phyloP scores from a whole-genome alignment of 2,888 invertebrate genomes.

The Glaucopsyche alexis region DNA sequence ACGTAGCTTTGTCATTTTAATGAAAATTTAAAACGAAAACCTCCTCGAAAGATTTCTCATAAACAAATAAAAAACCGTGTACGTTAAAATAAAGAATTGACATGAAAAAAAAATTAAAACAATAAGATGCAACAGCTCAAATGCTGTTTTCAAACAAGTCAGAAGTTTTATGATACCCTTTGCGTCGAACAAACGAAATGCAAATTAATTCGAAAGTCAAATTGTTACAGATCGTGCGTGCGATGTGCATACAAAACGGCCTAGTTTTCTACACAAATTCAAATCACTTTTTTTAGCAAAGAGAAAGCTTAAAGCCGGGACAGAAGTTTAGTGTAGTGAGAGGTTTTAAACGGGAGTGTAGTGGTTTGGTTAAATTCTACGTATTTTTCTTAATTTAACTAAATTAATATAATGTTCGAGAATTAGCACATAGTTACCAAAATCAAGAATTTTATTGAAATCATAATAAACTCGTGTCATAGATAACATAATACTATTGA shows the following conservation, averaged over 20 bases:
- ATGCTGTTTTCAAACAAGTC: neutral
- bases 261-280: conserved; percentile 74
- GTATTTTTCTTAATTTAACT: neutral
- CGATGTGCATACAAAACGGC: conserved; percentile 63
- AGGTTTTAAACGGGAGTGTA: conserved; percentile 64
- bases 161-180: conserved; percentile 10
- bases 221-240: conserved; percentile 44
- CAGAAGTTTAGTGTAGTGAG: conserved; percentile 53
- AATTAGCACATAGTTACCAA: neutral
- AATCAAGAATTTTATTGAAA: too few relatives aligned
- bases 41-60: too few relatives aligned
- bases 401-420: neutral
- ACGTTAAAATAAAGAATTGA: neutral
- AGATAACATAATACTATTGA: too few relatives aligned
- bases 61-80: neutral
- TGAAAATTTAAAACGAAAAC: too few relatives aligned
- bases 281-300: conserved; percentile 75
- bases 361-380: conserved; percentile 50
- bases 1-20: too few relatives aligned
- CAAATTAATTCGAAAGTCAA: conserved; percentile 29
- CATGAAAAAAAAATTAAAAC: conserved; percentile 1
- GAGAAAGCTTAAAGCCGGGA: conserved; percentile 60
- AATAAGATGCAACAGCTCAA: neutral
- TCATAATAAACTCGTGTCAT: too few relatives aligned
- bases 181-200: conserved; percentile 25